Percentiles rank a stretch among this genome's conserved stretches.
Evolutionary conservation across 2,113 vertebrate species (phyloP).

Genomic region (Mustelus asterias): DNA sequence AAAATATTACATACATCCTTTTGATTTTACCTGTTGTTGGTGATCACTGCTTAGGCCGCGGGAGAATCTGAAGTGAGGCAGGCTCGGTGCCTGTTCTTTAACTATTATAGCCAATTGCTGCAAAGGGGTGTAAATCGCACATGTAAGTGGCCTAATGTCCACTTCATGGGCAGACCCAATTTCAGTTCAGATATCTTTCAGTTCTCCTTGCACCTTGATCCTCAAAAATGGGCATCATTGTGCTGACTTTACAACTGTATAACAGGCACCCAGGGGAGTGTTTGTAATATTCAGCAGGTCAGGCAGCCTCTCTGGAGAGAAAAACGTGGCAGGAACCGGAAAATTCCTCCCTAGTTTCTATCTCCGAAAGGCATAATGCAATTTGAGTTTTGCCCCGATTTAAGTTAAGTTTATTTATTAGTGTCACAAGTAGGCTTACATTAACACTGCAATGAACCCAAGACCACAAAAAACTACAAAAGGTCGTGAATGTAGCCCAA

Average conservation of each 20-base stretch:
- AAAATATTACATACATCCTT: neutral
- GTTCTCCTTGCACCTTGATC: neutral
- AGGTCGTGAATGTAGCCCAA: no score
- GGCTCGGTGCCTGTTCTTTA: neutral
- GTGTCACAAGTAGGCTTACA: no score
- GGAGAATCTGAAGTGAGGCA: neutral
- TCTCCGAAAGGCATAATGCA: no score
- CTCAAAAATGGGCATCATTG: neutral
- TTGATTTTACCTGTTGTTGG: neutral
- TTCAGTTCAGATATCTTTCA: neutral
- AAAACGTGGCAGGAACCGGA: no score
- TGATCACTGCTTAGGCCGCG: neutral
- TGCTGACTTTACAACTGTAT: neutral
- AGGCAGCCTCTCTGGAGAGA: no score
- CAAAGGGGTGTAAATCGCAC: neutral
- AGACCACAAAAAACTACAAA: no score
- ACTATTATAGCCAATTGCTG: neutral
- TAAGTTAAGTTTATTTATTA: neutral
- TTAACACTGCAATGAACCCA: no score
- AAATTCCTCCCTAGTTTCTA: no score
- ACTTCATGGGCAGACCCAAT: neutral
- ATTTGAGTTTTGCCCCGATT: neutral
- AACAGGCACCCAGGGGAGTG: neutral
- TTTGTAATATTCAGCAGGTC: no score
- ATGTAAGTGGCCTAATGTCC: neutral